These are phyloP conservation scores for Polydrusus pterygomalis DNA, from an alignment of 2,888 invertebrate species.

Conservation along the genomic window DNA sequence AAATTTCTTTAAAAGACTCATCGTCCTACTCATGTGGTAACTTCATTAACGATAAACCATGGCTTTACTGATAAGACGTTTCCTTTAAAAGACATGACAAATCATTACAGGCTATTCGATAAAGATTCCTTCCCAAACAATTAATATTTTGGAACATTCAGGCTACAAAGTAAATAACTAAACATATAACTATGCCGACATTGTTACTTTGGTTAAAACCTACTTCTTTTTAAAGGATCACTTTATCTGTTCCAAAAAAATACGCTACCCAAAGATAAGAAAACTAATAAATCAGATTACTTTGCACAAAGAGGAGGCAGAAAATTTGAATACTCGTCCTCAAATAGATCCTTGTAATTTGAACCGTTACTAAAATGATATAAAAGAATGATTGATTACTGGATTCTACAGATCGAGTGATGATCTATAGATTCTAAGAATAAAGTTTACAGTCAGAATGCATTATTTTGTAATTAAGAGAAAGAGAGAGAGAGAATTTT, in stretches of 20 bases:
- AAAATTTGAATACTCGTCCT: constrained; percentile 15
- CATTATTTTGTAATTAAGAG: background rate
- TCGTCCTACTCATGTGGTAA: too few relatives aligned
- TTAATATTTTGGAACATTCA: too few relatives aligned
- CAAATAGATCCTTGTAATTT: constrained; percentile 20
- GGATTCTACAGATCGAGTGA: background rate
- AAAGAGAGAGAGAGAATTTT: too few relatives aligned
- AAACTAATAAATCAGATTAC: constrained; percentile 13
- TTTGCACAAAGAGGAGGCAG: background rate
- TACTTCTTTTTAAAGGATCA: background rate
- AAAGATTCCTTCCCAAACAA: too few relatives aligned
- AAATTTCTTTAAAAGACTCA: too few relatives aligned
- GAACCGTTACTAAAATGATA: constrained; percentile 2
- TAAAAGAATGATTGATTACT: constrained; percentile 11
- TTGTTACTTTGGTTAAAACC: too few relatives aligned
- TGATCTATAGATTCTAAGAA: background rate
- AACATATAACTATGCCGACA: too few relatives aligned
- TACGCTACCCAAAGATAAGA: background rate
- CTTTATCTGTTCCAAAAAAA: constrained; percentile 3
- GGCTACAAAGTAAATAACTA: too few relatives aligned
- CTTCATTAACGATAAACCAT: too few relatives aligned
- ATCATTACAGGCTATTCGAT: too few relatives aligned
- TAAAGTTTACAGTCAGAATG: background rate
- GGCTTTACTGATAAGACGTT: too few relatives aligned
- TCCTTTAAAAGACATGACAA: too few relatives aligned